Evolutionary conservation across 2,113 vertebrate genomes (phyloP).

Genomic region (Saiga tatarica): DNA sequence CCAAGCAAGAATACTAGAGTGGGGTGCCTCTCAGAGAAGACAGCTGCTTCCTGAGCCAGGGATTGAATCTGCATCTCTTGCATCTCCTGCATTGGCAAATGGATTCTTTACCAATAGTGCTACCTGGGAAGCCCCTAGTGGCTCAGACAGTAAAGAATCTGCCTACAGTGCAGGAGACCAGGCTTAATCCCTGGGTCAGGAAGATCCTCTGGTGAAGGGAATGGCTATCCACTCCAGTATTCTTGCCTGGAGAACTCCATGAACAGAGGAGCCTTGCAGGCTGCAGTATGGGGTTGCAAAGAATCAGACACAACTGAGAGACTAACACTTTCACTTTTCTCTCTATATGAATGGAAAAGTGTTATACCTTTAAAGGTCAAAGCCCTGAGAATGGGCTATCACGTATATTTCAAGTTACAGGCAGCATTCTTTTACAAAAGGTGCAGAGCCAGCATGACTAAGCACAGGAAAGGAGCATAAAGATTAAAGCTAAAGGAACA

Average conservation of each 20-base stretch:
- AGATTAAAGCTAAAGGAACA: not conserved
- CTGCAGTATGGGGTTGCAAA: not conserved
- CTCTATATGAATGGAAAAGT: not conserved
- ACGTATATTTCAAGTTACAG: not conserved
- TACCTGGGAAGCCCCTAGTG: not conserved
- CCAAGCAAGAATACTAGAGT: not conserved
- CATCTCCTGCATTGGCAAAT: not conserved
- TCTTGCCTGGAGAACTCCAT: not conserved
- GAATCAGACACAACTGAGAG: not conserved
- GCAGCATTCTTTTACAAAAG: not conserved
- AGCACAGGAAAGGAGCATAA: not conserved
- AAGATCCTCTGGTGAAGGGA: not conserved
- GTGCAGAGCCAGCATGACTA: not conserved
- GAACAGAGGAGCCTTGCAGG: not conserved
- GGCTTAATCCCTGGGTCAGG: not conserved
- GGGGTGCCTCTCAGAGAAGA: not conserved
- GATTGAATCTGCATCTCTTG: not conserved
- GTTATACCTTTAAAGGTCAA: not conserved
- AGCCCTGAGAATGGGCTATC: not conserved
- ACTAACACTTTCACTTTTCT: not conserved
- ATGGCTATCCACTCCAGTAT: not conserved
- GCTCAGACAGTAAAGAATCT: not conserved
- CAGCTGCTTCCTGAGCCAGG: not conserved
- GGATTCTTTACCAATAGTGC: not conserved
- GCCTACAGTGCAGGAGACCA: not conserved